A percentile compares a stretch with the other conserved stretches of the same genome.
Conservation (phyloP, 1,140 invertebrate species). For the Ips typographus region DNA sequence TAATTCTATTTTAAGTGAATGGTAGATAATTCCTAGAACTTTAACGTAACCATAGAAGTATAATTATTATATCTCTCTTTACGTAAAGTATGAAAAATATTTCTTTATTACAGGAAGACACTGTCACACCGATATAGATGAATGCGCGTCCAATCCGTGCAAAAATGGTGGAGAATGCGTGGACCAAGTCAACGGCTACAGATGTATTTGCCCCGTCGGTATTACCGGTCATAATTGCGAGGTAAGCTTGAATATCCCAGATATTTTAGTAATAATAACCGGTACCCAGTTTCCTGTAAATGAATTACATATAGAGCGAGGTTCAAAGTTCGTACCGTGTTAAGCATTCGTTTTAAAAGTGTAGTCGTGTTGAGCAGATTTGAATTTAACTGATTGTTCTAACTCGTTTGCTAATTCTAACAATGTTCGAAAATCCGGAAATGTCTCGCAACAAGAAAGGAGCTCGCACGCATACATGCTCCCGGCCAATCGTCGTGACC, state of each 20-base stretch:
- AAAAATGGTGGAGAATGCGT: slow-evolving; percentile 82
- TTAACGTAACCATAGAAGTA: no score
- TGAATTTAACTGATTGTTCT: slow-evolving; percentile 33
- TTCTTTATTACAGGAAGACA: slow-evolving; percentile 56
- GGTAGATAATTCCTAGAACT: no score
- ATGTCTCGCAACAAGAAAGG: slow-evolving; percentile 18
- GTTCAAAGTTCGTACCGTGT: slow-evolving; percentile 20
- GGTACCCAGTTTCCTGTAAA: no score
- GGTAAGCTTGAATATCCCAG: slow-evolving; percentile 53
- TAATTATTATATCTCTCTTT: no score
- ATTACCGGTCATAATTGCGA: slow-evolving; percentile 79
- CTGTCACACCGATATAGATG: slow-evolving; percentile 70
- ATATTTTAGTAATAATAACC: slow-evolving; percentile 1
- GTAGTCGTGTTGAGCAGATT: slow-evolving; percentile 20
- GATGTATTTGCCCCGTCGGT: slow-evolving; percentile 82
- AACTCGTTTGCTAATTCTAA: slow-evolving; percentile 27
- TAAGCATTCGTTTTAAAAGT: slow-evolving; percentile 17
- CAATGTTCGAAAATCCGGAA: slow-evolving; percentile 32
- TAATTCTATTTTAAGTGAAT: no score
- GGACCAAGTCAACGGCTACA: slow-evolving; percentile 76
- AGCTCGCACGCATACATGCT: slow-evolving; percentile 32
- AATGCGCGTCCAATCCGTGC: slow-evolving; percentile 77
- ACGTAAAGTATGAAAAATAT: not conserved
- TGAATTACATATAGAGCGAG: not conserved
- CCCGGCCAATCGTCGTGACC: slow-evolving; percentile 18